Base-by-base conservation (phyloP, 2,113 vertebrate species). In the Sula dactylatra region DNA sequence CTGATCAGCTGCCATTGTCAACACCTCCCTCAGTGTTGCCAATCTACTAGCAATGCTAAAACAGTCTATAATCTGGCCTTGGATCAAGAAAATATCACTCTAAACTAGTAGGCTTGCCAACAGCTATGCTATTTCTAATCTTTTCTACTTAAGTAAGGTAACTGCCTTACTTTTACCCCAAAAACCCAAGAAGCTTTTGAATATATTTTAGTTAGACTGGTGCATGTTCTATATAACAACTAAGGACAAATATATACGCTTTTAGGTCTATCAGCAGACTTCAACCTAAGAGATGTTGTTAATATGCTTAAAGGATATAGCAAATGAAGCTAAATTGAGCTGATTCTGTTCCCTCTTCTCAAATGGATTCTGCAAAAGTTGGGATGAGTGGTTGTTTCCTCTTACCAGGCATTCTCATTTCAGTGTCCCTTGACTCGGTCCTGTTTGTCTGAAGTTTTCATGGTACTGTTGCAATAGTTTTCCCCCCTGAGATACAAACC, bases 1-100 rank as follows among this genome's bases (percentile, higher is more conserved):
- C 77, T 10, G 22, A 84, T 97, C 95, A 95, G 82, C 86, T 94
- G 90, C 88, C 88, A 91, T 92, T 97, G 95, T 97, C 94, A 97
- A 95, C 96, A 97, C 94, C 92, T 95, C 92, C 76, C 54, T 93
- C 88, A 49, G 10, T 93, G 76, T 2, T 94, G 90, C 92, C 92
- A 96, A 55, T 94, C 64, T 84, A 81, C 88, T 84, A 74, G 76
- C 42, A 82, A 45, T 87, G 73, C 88, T 97, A 84, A 95, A 96
- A 82, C 49, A 85, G 88, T 91, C 83, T 89, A 6, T 82, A 69
- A 61, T 92, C 74, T 97, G 91, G 93, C 83, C 16, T 27, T 62
- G 44, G 36, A 72, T 94, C 94, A 95, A 95, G 44, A 91, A 96
- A 95, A 79, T 64, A 94, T 95, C 88, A 62, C 69, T 95, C 69